A percentile compares a stretch with the other conserved stretches of the same genome.
phyloP scores from a whole-genome alignment of 2,888 invertebrate genomes.

The Folsomia candida region DNA sequence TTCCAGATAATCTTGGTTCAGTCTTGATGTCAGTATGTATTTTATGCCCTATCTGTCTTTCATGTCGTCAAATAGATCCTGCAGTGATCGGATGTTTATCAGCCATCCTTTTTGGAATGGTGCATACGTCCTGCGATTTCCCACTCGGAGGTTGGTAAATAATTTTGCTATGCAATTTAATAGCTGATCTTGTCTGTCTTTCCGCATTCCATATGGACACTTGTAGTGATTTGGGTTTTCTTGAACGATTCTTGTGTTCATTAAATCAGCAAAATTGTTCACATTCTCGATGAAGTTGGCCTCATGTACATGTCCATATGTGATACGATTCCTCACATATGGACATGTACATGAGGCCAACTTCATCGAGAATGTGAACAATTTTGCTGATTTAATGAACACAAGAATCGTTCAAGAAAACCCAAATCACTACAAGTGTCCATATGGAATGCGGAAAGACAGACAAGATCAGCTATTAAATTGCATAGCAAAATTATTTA shows the following conservation, averaged over 20 bases:
- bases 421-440: background rate
- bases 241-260: background rate
- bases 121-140: background rate
- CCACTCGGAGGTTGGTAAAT: background rate
- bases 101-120: constrained; percentile 21
- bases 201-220: background rate
- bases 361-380: constrained; percentile 9
- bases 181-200: background rate
- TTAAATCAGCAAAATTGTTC: constrained; percentile 12
- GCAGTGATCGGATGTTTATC: background rate
- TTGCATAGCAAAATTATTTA: background rate
- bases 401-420: background rate
- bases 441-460: background rate
- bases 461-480: constrained; percentile 1
- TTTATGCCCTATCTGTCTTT: background rate
- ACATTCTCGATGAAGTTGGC: background rate
- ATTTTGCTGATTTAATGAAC: constrained; percentile 12
- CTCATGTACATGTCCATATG: background rate
- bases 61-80: background rate
- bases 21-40: background rate
- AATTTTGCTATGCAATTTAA: background rate
- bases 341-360: background rate
- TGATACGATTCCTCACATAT: background rate
- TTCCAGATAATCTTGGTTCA: constrained; percentile 20
- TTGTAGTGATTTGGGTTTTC: background rate